Conservation (phyloP, 2,113 vertebrate genomes). For the Microtus pennsylvanicus region DNA sequence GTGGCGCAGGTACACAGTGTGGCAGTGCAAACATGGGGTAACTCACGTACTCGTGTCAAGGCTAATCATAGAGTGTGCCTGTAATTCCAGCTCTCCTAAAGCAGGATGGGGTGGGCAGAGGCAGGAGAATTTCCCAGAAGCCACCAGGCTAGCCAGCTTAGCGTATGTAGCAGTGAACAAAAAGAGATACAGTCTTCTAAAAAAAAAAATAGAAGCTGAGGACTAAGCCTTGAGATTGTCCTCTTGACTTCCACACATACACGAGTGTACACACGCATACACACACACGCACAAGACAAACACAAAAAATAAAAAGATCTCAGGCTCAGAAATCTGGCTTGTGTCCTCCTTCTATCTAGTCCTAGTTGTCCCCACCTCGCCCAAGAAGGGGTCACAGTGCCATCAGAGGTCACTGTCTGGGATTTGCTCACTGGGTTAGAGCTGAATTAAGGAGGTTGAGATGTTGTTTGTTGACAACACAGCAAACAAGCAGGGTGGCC, state of each 20-base stretch:
- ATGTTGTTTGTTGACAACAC: background rate
- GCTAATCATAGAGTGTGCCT: background rate
- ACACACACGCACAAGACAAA: background rate
- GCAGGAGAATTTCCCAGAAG: background rate
- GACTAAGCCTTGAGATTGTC: background rate
- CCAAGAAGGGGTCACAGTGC: fast-evolving
- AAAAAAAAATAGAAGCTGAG: background rate
- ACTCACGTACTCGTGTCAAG: background rate
- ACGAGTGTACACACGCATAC: fast-evolving
- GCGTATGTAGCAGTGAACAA: background rate
- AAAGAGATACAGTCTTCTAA: background rate
- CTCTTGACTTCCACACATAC: background rate
- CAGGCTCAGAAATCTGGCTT: background rate
- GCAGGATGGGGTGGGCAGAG: background rate
- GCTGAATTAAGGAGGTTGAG: background rate
- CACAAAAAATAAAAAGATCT: background rate
- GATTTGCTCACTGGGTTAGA: background rate
- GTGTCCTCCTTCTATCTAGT: background rate
- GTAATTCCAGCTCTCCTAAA: background rate
- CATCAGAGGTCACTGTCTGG: background rate
- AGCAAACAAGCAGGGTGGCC: background rate
- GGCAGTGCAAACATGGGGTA: too few species aligned
- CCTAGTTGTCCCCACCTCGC: too few species aligned
- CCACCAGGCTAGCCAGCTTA: background rate
- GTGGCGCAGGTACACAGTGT: background rate